These are phyloP conservation scores for Alloscopus bannaensis DNA, from an alignment of 2,888 invertebrate species.

Conservation along the genomic window DNA sequence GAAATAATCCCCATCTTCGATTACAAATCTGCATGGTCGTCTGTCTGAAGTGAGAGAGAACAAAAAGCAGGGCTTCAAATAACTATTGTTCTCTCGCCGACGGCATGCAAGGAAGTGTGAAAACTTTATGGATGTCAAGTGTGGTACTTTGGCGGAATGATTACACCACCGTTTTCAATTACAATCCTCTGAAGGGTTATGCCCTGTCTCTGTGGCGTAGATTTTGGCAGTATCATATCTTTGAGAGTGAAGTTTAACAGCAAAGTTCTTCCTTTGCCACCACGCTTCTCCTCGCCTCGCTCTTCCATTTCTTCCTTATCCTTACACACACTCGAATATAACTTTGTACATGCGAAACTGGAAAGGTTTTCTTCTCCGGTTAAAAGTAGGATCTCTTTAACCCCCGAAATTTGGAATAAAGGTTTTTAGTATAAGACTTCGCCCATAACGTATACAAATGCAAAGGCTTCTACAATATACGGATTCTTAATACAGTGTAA, in stretches of 20 bases:
- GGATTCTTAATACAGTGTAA: too few species aligned
- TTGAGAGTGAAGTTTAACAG: constrained; percentile 37
- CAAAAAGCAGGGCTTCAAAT: not conserved
- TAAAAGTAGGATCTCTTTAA: too few species aligned
- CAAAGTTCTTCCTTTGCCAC: constrained; percentile 43
- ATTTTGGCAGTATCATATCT: constrained; percentile 26
- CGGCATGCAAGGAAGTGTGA: not conserved
- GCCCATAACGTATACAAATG: too few species aligned
- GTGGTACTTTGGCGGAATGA: constrained; percentile 31
- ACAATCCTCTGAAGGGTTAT: constrained; percentile 40
- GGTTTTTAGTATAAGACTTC: too few species aligned
- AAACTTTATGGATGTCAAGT: constrained; percentile 15
- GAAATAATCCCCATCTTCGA: not conserved
- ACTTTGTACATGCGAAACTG: not conserved
- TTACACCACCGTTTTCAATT: constrained; percentile 48
- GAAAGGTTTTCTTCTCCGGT: too few species aligned
- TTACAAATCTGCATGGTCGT: constrained; percentile 1
- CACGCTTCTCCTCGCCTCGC: not conserved
- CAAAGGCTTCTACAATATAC: too few species aligned
- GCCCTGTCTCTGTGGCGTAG: not conserved
- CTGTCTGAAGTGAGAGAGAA: not conserved
- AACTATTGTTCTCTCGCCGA: not conserved
- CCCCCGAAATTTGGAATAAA: too few species aligned
- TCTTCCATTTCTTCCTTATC: constrained; percentile 28
- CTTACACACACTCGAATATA: not conserved